Evolutionary conservation across 2,888 invertebrate species (phyloP).

Genomic region (Cosmia trapezina): DNA sequence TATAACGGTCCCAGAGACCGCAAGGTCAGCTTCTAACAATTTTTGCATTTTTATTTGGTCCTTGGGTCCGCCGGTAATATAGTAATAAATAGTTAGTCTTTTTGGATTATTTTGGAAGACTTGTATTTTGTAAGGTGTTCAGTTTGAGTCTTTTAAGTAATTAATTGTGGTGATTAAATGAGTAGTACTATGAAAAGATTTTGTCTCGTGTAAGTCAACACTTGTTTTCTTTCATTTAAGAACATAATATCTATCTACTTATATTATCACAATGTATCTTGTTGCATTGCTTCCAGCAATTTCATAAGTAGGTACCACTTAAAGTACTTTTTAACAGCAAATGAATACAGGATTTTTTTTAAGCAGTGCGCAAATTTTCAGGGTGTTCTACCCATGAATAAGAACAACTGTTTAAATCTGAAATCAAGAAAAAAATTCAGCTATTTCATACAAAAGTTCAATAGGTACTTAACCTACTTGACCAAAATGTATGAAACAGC

Average conservation of each 20-base stretch:
- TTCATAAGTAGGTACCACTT: not conserved
- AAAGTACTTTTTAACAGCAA: not conserved
- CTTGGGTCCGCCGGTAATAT: slow-evolving; percentile 52
- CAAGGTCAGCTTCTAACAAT: slow-evolving; percentile 85
- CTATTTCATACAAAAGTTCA: too few relatives aligned
- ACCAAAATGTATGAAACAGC: too few relatives aligned
- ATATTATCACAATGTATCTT: too few relatives aligned
- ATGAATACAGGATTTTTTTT: not conserved
- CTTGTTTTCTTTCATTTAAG: too few relatives aligned
- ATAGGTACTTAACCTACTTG: too few relatives aligned
- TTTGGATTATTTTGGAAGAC: slow-evolving; percentile 31
- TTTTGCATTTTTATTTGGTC: slow-evolving; percentile 75
- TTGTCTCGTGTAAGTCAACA: too few relatives aligned
- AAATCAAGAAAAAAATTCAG: too few relatives aligned
- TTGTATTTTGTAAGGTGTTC: slow-evolving; percentile 20
- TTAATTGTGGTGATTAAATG: not conserved
- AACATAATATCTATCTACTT: too few relatives aligned
- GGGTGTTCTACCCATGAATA: too few relatives aligned
- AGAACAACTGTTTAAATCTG: too few relatives aligned
- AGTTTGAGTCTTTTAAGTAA: not conserved
- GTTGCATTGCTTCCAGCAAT: too few relatives aligned
- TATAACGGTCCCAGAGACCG: slow-evolving; percentile 64
- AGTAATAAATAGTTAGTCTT: slow-evolving; percentile 51
- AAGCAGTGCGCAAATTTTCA: too few relatives aligned
- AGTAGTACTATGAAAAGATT: not conserved